Evolutionary conservation across 2,888 invertebrate genomes (phyloP).

Genomic region (Agapetus fuscipes): DNA sequence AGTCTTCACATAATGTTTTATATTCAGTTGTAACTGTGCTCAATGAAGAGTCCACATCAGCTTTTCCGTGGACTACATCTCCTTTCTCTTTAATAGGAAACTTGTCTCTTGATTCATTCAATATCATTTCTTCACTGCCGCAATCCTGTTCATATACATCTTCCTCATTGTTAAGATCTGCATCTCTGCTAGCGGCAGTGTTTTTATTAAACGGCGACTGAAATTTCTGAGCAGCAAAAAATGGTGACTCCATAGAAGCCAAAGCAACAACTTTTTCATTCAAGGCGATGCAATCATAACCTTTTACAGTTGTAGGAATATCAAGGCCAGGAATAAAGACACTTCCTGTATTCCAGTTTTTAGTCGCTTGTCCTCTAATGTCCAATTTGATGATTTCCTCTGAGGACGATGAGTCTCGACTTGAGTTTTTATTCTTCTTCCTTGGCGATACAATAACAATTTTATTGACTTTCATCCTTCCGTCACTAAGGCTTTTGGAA

Average conservation of each 20-base stretch:
- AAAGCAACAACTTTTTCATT: conserved; percentile 13
- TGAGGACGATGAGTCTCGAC: conserved; percentile 24
- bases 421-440: neutral
- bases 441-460: too few species aligned
- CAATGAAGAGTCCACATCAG: conserved; percentile 29
- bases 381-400: conserved; percentile 44
- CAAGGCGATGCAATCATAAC: conserved; percentile 14
- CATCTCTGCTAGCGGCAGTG: neutral
- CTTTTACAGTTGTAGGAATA: conserved; percentile 7
- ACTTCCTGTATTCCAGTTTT: conserved; percentile 26
- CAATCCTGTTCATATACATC: conserved; percentile 19
- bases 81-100: conserved; percentile 14
- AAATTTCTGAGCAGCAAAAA: conserved; percentile 1
- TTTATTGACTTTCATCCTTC: too few species aligned
- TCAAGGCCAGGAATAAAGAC: conserved; percentile 5
- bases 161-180: conserved; percentile 28
- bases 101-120: conserved; percentile 30
- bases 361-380: conserved; percentile 37
- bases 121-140: conserved; percentile 31
- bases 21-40: conserved; percentile 60
- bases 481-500: too few species aligned
- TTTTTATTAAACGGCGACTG: too few species aligned
- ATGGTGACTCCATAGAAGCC: conserved; percentile 1
- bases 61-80: conserved; percentile 25
- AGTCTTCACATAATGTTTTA: conserved; percentile 61